Conservation (phyloP, 2,797 vertebrate species). For the Anguilla anguilla region DNA sequence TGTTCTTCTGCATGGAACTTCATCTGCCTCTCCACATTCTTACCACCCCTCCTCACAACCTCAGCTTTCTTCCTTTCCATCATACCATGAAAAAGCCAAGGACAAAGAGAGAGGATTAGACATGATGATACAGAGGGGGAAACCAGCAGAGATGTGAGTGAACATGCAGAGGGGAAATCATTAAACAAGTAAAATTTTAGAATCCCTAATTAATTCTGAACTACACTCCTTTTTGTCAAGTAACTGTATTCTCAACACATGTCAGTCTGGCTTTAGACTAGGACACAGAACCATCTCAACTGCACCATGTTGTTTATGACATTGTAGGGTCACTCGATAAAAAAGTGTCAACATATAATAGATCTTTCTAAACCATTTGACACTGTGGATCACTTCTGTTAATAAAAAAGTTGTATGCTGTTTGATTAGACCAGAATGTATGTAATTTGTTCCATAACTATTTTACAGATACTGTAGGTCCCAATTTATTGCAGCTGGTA, state of each 20-base stretch:
- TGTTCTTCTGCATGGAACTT: neutral
- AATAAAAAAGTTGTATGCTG: too few species aligned
- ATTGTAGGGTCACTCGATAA: too few species aligned
- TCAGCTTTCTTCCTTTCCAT: constrained; percentile 6
- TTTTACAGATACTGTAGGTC: too few species aligned
- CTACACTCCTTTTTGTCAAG: neutral
- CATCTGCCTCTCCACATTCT: neutral
- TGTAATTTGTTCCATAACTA: too few species aligned
- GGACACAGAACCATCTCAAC: too few species aligned
- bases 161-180: neutral
- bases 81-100: neutral
- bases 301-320: too few species aligned
- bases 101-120: neutral
- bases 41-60: neutral
- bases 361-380: too few species aligned
- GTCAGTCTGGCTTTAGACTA: too few species aligned
- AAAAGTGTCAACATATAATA: too few species aligned
- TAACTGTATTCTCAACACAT: neutral
- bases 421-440: too few species aligned
- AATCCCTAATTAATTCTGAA: neutral
- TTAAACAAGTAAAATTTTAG: neutral
- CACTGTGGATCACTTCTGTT: too few species aligned
- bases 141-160: neutral
- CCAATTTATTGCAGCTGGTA: too few species aligned
- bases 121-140: neutral